A percentile compares a stretch with the other conserved stretches of the same genome.
Evolutionary conservation across 2,797 vertebrate species (phyloP).

Genomic region (Gymnoscopelus microlampas): DNA sequence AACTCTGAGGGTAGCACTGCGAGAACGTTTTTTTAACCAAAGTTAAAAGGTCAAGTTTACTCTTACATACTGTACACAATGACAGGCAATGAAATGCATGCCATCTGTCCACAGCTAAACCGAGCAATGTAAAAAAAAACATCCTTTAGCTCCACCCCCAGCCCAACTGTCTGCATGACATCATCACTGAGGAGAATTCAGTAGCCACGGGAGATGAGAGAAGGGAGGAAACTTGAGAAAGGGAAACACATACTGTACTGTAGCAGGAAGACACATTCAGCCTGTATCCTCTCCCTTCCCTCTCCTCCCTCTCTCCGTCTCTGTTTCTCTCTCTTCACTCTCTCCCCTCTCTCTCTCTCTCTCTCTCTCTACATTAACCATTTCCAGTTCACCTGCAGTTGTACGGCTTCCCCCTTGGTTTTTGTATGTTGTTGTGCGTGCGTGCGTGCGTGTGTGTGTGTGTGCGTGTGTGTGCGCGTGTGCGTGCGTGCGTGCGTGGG

Average conservation of each 20-base stretch:
- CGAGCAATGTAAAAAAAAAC: too few relatives aligned
- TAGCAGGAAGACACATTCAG: conserved; percentile 8
- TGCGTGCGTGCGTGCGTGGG: neutral
- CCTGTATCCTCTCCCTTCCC: too few relatives aligned
- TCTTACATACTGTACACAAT: too few relatives aligned
- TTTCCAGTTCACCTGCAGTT: conserved; percentile 10
- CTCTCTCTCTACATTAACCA: conserved; percentile 12
- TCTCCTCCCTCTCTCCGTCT: neutral
- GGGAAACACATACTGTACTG: conserved; percentile 33
- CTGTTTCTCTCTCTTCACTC: neutral
- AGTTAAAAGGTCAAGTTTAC: too few relatives aligned
- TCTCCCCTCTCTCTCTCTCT: conserved; percentile 30
- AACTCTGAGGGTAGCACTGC: too few relatives aligned
- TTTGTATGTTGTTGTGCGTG: neutral
- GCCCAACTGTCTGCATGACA: too few relatives aligned
- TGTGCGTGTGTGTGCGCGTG: conserved; percentile 25
- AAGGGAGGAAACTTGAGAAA: conserved; percentile 47
- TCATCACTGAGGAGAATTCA: too few relatives aligned
- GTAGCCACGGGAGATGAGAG: conserved; percentile 19
- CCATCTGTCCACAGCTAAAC: too few relatives aligned
- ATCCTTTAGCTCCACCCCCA: too few relatives aligned
- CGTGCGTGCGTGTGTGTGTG: conserved; percentile 22
- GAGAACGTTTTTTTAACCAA: too few relatives aligned
- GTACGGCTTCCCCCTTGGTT: neutral
- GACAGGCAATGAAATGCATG: too few relatives aligned